Evolutionary conservation across 2,888 invertebrate genomes (phyloP), one percentile per base, ranked within the genome.

Genomic region (Eupithecia centaureata): DNA sequence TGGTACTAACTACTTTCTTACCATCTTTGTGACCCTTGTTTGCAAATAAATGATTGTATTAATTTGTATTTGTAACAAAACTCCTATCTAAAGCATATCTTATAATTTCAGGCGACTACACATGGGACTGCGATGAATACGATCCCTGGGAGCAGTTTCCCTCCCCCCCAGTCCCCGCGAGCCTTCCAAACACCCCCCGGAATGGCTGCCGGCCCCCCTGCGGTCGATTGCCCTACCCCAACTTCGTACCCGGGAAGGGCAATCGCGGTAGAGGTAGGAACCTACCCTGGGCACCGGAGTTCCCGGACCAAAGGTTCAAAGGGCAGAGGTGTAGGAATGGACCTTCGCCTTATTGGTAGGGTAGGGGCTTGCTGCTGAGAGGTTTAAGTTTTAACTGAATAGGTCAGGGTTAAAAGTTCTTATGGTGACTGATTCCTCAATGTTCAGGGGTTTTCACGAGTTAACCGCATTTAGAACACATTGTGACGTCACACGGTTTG

Each of bases 311-410:
- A 10, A 82, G 91, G 28, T 90, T 84, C 69, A 92, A 92, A 73
- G 91, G 88, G 0, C 91, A 89, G 67, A 74, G 91, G 30, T 87
- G 85, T 72, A 84, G 92, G 75, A 92, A 85, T 67, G 91, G 86
- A 0, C 87, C 89, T 0, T 78, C 88, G 12, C 92, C 91, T 2
- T 92, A 93, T 80, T 93, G 92, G 91, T 92, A 89, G 32, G 7
- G 22, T 47, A 22, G 47, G 18, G 47, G 18, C 22, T 22, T 13
- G 32, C 13, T 56, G 22, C 22, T 28, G 18, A 57, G 32, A 27
- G 27, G 5, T 32, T 47, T 0, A 57, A 30, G 32, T 56, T 28
- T 32, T 22, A n/a, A 28, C 32, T 57, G 0, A 5, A n/a, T 47
- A 47, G 47, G 47, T 47, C 22, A 47, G 22, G 47, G 10, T 10